These are phyloP conservation scores for Climacteris rufus DNA, from an alignment of 2,113 vertebrate genomes.

Conservation along the genomic window DNA sequence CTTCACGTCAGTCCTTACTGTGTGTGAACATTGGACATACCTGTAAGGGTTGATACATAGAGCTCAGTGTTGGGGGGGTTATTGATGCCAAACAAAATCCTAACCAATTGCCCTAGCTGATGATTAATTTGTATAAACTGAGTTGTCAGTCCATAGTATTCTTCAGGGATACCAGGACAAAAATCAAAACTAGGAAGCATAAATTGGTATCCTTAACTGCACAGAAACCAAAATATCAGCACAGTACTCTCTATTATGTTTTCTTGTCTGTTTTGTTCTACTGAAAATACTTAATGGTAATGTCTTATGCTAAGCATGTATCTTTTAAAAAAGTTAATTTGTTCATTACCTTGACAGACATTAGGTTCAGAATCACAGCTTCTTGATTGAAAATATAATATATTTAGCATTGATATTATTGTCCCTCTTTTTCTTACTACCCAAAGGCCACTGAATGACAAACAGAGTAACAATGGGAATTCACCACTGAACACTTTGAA, in stretches of 20 bases:
- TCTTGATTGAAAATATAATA: neutral
- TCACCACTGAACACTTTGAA: conserved; percentile 54
- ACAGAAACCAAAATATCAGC: neutral
- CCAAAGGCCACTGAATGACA: conserved; percentile 83
- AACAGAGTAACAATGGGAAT: conserved; percentile 73
- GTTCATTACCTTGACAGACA: neutral
- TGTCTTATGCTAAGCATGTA: neutral
- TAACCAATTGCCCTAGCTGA: neutral
- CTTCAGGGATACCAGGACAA: neutral
- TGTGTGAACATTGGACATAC: neutral
- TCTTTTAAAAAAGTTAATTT: neutral
- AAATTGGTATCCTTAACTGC: neutral
- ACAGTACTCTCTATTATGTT: neutral
- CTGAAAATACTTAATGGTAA: neutral
- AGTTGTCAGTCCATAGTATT: neutral
- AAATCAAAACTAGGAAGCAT: neutral
- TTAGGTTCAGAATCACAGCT: neutral
- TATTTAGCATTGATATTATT: neutral
- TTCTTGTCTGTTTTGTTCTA: neutral
- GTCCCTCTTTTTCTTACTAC: neutral
- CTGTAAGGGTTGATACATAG: neutral
- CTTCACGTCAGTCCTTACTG: neutral
- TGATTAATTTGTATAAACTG: neutral
- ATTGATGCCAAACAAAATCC: neutral
- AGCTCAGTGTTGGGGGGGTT: neutral